Evolutionary conservation across 2,888 invertebrate genomes (phyloP).

Genomic region (Megalurothrips usitatus): DNA sequence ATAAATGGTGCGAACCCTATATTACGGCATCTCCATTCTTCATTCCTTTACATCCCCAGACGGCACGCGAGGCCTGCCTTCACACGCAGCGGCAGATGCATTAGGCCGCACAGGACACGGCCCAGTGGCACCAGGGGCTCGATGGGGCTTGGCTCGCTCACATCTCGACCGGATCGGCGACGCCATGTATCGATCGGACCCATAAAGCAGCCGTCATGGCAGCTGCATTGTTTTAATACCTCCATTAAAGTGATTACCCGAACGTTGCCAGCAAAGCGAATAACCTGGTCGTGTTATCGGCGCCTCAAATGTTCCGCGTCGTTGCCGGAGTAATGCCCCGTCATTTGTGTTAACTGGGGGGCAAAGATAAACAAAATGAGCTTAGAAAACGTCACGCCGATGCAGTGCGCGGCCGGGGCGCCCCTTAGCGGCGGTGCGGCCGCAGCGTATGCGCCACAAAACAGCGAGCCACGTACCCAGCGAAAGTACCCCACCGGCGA

Average conservation of each 20-base stretch:
- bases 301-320: slow-evolving; percentile 2
- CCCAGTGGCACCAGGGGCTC: too few relatives aligned
- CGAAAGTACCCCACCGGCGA: too few relatives aligned
- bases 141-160: too few relatives aligned
- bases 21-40: background rate
- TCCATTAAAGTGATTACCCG: slow-evolving; percentile 12
- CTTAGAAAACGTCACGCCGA: background rate
- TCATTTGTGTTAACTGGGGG: slow-evolving; percentile 20
- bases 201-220: background rate
- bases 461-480: too few relatives aligned
- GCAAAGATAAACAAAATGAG: slow-evolving; percentile 22
- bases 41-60: too few relatives aligned
- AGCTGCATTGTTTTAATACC: slow-evolving; percentile 25
- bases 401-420: too few relatives aligned
- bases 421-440: too few relatives aligned
- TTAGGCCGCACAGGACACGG: too few relatives aligned
- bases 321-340: slow-evolving; percentile 3
- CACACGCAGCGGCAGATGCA: too few relatives aligned
- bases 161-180: too few relatives aligned
- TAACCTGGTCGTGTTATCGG: slow-evolving; percentile 11
- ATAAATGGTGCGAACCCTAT: background rate
- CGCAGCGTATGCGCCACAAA: too few relatives aligned
- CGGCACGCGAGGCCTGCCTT: too few relatives aligned
- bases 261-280: background rate
- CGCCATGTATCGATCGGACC: background rate